phyloP scores from a whole-genome alignment of 2,888 invertebrate genomes.

The Lydus trimaculatus region DNA sequence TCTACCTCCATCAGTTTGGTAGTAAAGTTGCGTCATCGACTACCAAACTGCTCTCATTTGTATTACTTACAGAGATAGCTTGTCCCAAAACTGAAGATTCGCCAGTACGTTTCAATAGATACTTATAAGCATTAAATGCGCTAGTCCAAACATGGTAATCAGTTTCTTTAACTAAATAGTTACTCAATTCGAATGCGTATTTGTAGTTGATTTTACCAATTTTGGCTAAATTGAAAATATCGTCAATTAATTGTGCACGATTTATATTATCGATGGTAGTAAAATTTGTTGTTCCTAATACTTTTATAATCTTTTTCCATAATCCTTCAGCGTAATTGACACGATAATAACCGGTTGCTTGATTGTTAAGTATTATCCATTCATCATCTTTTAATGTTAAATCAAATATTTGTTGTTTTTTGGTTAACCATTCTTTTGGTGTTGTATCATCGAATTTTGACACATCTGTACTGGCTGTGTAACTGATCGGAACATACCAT shows the following conservation, averaged over 20 bases:
- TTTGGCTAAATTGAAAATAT: constrained; percentile 77
- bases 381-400: constrained; percentile 12
- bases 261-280: constrained; percentile 69
- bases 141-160: constrained; percentile 83
- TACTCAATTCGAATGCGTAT: constrained; percentile 70
- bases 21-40: no score
- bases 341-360: constrained; percentile 63
- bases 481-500: constrained; percentile 65
- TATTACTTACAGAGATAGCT: background rate
- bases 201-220: constrained; percentile 68
- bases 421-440: constrained; percentile 42
- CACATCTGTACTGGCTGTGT: constrained; percentile 55
- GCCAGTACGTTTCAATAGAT: constrained; percentile 34
- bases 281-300: constrained; percentile 59
- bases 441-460: constrained; percentile 56
- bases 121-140: constrained; percentile 63
- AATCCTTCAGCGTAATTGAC: constrained; percentile 70
- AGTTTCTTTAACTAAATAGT: constrained; percentile 73
- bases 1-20: no score
- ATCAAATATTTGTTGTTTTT: constrained; percentile 19
- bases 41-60: no score
- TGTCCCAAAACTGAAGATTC: background rate
- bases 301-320: constrained; percentile 64
- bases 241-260: constrained; percentile 81
- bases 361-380: constrained; percentile 39